Evolutionary conservation across 2,888 invertebrate species (phyloP).

Genomic region (Drosophila putrida): DNA sequence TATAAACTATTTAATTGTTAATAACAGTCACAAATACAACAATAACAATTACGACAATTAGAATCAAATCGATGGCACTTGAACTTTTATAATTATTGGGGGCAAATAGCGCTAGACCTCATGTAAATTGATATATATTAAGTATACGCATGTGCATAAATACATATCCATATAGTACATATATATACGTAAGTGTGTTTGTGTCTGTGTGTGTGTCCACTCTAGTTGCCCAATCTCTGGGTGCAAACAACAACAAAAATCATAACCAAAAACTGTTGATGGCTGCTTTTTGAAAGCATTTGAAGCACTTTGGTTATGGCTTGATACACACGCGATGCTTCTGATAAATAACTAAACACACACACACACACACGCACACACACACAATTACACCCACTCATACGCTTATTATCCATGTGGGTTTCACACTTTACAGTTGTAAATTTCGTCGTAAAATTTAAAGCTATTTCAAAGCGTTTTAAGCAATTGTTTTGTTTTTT

Average conservation of each 20-base stretch:
- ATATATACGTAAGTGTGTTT: no score
- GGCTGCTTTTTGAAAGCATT: conserved; percentile 19
- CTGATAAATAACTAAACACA: conserved; percentile 23
- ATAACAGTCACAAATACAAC: background rate
- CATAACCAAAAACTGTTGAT: conserved; percentile 15
- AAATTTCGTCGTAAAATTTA: conserved; percentile 20
- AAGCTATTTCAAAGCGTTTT: background rate
- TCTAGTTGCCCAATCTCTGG: conserved; percentile 24
- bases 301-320: conserved; percentile 46
- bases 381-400: background rate
- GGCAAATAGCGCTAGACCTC: conserved; percentile 29
- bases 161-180: no score
- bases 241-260: conserved; percentile 47
- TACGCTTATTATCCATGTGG: conserved; percentile 1
- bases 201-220: conserved; percentile 3
- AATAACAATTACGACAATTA: conserved; percentile 33
- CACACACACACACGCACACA: conserved; percentile 5
- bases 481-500: conserved; percentile 15
- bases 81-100: conserved; percentile 60
- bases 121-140: conserved; percentile 42
- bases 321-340: conserved; percentile 41
- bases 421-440: conserved; percentile 41
- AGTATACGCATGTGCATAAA: conserved; percentile 7
- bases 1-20: conserved; percentile 10
- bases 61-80: conserved; percentile 62